Conservation (phyloP, 2,797 vertebrate species). For the Acropternis orthonyx region DNA sequence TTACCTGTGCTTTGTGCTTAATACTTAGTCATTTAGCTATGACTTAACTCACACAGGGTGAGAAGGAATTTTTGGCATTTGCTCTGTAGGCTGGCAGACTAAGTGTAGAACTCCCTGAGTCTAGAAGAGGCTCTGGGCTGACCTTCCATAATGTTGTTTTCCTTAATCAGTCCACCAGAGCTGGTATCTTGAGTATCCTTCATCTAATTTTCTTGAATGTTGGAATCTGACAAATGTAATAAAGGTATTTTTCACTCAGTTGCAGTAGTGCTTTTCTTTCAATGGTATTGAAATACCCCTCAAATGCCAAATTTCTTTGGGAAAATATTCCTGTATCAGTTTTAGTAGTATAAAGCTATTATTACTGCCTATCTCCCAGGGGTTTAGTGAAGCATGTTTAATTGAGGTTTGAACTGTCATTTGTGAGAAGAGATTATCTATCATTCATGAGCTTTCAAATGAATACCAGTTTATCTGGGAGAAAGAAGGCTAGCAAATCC, state of each 20-base stretch:
- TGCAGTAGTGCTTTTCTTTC: neutral
- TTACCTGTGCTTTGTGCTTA: neutral
- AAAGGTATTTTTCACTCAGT: constrained; percentile 6
- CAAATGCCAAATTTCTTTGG: neutral
- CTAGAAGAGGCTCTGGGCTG: neutral
- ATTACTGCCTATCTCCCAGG: constrained; percentile 16
- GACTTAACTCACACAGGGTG: neutral
- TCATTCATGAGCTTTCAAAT: constrained; percentile 55
- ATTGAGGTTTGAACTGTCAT: constrained; percentile 52
- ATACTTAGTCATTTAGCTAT: neutral
- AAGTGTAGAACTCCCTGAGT: neutral
- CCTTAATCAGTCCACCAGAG: neutral
- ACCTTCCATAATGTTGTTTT: constrained; percentile 2
- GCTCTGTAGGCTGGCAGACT: neutral
- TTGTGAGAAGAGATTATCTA: constrained; percentile 58
- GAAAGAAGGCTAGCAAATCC: neutral
- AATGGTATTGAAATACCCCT: neutral
- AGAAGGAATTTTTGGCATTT: neutral
- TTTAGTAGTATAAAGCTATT: constrained; percentile 32
- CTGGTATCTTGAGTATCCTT: neutral
- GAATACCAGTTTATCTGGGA: constrained; percentile 8
- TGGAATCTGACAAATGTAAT: neutral
- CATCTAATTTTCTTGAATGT: constrained; percentile 3
- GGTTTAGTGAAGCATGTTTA: constrained; percentile 47
- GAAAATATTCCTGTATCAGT: neutral